phyloP scores from a whole-genome alignment of 2,113 vertebrate genomes.

The Channa maculata region DNA sequence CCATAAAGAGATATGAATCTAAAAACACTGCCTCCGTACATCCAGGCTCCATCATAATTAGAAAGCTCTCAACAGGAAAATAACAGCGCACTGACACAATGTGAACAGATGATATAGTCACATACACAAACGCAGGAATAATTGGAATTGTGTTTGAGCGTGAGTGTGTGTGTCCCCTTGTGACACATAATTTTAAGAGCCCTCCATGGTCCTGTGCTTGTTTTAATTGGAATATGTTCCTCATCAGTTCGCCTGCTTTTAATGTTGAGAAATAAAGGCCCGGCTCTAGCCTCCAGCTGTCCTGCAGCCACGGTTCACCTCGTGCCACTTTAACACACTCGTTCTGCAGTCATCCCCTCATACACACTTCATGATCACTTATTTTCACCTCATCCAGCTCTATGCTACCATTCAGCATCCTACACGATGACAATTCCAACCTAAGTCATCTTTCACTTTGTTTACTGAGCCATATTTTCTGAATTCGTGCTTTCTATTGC shows the following conservation, averaged over 20 bases:
- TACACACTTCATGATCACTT: background rate
- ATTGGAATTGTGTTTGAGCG: conserved; percentile 23
- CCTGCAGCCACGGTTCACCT: conserved; percentile 1
- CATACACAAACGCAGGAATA: conserved; percentile 31
- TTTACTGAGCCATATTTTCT: background rate
- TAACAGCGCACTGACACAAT: conserved; percentile 39
- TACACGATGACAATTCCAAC: background rate
- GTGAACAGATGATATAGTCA: conserved; percentile 33
- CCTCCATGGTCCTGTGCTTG: conserved; percentile 36
- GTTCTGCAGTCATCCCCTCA: background rate
- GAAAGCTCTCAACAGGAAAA: conserved; percentile 52
- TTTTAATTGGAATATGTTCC: conserved; percentile 56
- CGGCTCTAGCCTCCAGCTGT: background rate
- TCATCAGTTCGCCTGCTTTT: conserved; percentile 28
- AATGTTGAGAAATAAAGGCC: conserved; percentile 4
- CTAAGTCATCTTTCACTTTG: background rate
- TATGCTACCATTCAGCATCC: too few species aligned
- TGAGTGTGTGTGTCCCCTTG: conserved; percentile 8
- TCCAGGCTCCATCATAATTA: conserved; percentile 47
- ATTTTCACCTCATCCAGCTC: background rate
- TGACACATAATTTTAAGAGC: conserved; percentile 48
- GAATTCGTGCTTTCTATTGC: background rate
- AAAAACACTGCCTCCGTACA: conserved; percentile 9
- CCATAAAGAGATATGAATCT: conserved; percentile 26
- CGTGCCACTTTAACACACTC: background rate